These are phyloP conservation scores for Peromyscus maniculatus DNA, from an alignment of 2,113 vertebrate species.

Conservation along the genomic window DNA sequence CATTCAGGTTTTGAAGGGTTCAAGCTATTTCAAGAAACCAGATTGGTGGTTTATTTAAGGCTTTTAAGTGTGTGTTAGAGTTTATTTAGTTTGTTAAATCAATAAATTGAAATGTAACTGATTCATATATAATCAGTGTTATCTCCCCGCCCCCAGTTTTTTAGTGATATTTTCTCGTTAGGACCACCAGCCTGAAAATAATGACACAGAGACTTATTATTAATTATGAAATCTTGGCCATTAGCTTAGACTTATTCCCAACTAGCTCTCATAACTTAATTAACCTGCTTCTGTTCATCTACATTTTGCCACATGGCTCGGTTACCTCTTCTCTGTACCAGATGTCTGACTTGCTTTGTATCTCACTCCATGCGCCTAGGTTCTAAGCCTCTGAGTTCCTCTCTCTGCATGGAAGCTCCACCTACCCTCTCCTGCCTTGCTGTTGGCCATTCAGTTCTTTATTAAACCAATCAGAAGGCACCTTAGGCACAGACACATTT, in stretches of 20 bases:
- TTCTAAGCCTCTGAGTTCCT: background rate
- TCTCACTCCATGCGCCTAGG: background rate
- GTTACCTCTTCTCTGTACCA: background rate
- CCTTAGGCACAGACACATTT: background rate
- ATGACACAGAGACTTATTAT: background rate
- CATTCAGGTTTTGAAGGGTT: background rate
- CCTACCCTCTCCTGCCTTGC: background rate
- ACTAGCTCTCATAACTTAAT: background rate
- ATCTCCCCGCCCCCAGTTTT: background rate
- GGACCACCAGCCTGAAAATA: background rate
- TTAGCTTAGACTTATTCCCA: background rate
- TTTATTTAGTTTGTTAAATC: conserved; percentile 20
- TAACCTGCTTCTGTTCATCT: background rate
- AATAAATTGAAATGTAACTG: conserved; percentile 16
- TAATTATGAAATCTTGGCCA: background rate
- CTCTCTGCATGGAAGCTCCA: background rate
- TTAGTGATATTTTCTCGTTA: background rate
- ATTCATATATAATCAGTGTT: conserved; percentile 29
- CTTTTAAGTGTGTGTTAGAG: background rate
- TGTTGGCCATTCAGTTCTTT: background rate
- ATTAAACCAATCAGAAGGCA: background rate
- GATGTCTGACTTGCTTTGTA: background rate
- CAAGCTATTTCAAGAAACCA: conserved; percentile 30
- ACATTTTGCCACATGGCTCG: background rate
- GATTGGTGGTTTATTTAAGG: conserved; percentile 31